Evolutionary conservation across 2,888 invertebrate genomes (phyloP).

Genomic region (Achlya flavicornis): DNA sequence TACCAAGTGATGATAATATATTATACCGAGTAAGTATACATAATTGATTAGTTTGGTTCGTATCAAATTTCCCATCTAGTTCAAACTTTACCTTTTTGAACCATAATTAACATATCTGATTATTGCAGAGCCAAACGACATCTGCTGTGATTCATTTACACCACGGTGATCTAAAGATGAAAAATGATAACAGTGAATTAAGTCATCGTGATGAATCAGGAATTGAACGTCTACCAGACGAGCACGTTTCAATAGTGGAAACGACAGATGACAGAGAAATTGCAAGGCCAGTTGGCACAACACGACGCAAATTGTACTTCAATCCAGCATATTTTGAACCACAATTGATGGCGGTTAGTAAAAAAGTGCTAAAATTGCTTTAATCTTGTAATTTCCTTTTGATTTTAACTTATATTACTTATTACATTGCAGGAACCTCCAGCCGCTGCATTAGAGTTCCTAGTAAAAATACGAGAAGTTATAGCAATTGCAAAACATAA

Average conservation of each 20-base stretch:
- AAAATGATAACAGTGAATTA: slow-evolving; percentile 58
- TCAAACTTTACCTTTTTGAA: neutral
- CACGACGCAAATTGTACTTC: slow-evolving; percentile 92
- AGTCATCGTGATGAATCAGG: slow-evolving; percentile 81
- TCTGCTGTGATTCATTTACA: slow-evolving; percentile 89
- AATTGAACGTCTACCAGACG: slow-evolving; percentile 91
- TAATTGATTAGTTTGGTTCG: neutral
- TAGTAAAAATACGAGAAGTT: slow-evolving; percentile 94
- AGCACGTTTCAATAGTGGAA: slow-evolving; percentile 93
- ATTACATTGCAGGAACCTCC: slow-evolving; percentile 90
- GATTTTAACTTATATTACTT: slow-evolving; percentile 18
- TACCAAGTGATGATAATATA: slow-evolving; percentile 59
- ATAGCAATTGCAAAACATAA: slow-evolving; percentile 95
- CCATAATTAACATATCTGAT: neutral
- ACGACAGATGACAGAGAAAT: slow-evolving; percentile 89
- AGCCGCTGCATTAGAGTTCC: slow-evolving; percentile 94
- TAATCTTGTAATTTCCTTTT: neutral
- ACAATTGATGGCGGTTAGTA: slow-evolving; percentile 89
- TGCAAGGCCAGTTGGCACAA: slow-evolving; percentile 87
- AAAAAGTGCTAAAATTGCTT: neutral
- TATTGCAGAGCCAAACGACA: slow-evolving; percentile 80
- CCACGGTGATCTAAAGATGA: slow-evolving; percentile 62
- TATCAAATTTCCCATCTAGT: neutral
- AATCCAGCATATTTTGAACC: slow-evolving; percentile 97
- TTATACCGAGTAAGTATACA: slow-evolving; percentile 59